Base-by-base conservation (phyloP, 2,797 vertebrate species). In the Crocidura indochinensis region DNA sequence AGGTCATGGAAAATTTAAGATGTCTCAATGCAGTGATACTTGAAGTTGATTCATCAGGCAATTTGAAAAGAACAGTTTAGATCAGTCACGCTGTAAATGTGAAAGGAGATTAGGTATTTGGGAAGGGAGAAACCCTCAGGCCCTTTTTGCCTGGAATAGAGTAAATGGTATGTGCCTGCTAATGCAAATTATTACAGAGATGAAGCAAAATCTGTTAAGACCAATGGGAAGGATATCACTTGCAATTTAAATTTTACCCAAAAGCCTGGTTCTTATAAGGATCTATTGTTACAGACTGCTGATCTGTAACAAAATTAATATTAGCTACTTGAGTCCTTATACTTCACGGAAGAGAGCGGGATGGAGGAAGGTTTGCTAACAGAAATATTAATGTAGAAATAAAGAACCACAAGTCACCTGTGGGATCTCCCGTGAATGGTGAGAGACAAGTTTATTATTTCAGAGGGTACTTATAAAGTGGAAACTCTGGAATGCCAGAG, bases 1-100 rank as follows among this genome's bases (percentile, higher is more conserved):
- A 64, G 38, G 69, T 84, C 60, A 72, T 67, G 65, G 10, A 79
- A 38, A 84, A 90, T 51, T 88, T 68, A 91, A 86, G 76, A 74
- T 64, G 51, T 67, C 9, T 71, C 29, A 49, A 27, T 47, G 49
- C 38, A 86, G 12, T 72, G 87, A 72, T 31, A 29, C n/a, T 67
- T 56, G 71, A 92, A 31, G 88, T 22, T 64, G n/a, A 88, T 74
- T 86, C 88, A 78, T 73, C 73, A 93, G 77, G 64, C 71, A 24
- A 86, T 77, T 77, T 74, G 24, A 31, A 84, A 89, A 95, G 9
- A 68, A 1, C 9, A 74, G 47, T 53, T 71, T 31, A 71, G 49
- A 75, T 38, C 10, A 75, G 44, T 20, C 19, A 31, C 46, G 84
- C 64, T 49, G 11, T 77, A 93, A 90, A 72, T 46, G 15, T 81